Base-by-base conservation (phyloP, 2,888 invertebrate genomes). In the Candidula unifasciata region DNA sequence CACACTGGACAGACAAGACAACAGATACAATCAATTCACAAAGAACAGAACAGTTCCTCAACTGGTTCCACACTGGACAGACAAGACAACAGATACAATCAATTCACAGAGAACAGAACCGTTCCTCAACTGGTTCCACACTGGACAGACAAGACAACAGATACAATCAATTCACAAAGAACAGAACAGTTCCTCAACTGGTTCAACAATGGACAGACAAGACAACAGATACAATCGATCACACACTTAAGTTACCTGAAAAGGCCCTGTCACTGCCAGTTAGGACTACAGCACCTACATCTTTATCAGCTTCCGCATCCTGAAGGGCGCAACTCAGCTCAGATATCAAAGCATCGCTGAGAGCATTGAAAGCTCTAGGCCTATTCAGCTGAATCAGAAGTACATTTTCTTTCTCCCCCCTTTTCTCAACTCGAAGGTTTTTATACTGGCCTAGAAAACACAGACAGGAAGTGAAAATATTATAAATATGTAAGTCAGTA, bases 331-430 rank as follows among this genome's bases (percentile, higher is more conserved):
- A 74, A 5, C 85, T 87, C 0, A 99, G 94, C 94, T 99, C 99
- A 2, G 90, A 93, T 95, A 99, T 98, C 57, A 99, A 95, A 0
- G 96, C 96, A 92, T 96, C 96, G 95, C 98, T 98, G 0, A 99
- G 95, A 0, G 99, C 99, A 93, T 99, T 99, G 84, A 99, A 94
- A 0, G 98, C 98, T 94, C 99, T 99, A 3, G 99, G 99, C 5
- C 99, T 95, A 94, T 99, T 96, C 87, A 99, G 94, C 69, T 97
- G 97, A 89, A 99, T 96, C 1, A 99, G 92, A 0, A 97, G 99
- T 57, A 99, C 97, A 95, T 98, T 98, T 90, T 96, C 96, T 93
- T 97, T 96, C 86, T 96, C 95, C 6, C 99, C 98, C 10, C 95
- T 95, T 80, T 96, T 96, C 85, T 97, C 97, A 0, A 96, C 95